Percentiles rank a stretch among this genome's conserved stretches.
Conservation (phyloP, 2,113 vertebrate species). For the Ptilonorhynchus violaceus region DNA sequence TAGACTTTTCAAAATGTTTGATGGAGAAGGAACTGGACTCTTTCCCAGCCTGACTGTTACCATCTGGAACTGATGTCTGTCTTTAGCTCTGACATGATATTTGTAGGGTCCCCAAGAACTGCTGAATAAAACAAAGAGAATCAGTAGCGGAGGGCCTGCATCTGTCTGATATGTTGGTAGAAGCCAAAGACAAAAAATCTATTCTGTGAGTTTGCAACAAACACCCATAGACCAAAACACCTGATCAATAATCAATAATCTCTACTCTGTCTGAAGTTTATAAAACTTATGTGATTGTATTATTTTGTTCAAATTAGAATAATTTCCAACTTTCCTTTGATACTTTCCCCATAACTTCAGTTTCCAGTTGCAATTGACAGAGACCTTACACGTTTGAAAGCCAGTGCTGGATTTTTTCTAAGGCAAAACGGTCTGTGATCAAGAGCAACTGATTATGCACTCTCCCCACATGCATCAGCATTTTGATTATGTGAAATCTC, state of each 20-base stretch:
- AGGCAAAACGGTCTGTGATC: slow-evolving; percentile 41
- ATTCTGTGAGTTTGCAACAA: background rate
- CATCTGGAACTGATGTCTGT: background rate
- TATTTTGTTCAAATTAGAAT: background rate
- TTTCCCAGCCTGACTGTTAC: background rate
- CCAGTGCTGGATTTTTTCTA: background rate
- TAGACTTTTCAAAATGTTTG: background rate
- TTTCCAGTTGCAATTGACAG: background rate
- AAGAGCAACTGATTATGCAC: slow-evolving; percentile 47
- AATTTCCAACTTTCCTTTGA: background rate
- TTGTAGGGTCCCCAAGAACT: background rate
- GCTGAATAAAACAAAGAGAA: background rate
- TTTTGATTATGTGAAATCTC: slow-evolving; percentile 66
- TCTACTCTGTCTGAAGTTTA: background rate
- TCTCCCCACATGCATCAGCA: slow-evolving; percentile 14
- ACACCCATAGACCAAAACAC: background rate
- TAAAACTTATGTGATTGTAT: background rate
- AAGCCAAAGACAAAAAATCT: background rate
- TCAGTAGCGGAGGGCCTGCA: background rate
- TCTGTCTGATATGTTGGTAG: background rate
- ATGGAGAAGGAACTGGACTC: background rate
- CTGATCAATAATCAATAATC: background rate
- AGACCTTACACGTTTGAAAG: background rate
- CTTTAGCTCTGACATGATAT: background rate
- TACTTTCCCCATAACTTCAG: background rate